These are phyloP conservation scores for Apaloderma vittatum DNA, from an alignment of 2,113 vertebrate species.

Conservation along the genomic window DNA sequence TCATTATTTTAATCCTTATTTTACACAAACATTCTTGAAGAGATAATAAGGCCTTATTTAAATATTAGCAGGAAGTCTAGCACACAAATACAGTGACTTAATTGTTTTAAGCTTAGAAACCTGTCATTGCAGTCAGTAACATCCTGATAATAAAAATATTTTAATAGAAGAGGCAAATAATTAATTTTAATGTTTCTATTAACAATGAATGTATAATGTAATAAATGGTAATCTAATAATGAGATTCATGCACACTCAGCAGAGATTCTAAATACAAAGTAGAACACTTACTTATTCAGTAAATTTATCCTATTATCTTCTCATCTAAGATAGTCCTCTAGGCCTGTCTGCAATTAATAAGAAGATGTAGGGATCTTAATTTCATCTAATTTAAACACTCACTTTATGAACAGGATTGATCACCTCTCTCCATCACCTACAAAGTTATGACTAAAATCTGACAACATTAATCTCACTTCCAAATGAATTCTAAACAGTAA, in stretches of 20 bases:
- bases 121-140: neutral
- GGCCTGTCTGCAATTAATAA: neutral
- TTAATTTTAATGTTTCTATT: neutral
- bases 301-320: neutral
- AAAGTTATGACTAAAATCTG: neutral
- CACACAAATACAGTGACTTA: neutral
- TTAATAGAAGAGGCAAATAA: neutral
- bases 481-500: neutral
- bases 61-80: neutral
- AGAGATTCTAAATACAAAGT: neutral
- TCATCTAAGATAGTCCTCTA: neutral
- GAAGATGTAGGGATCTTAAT: neutral
- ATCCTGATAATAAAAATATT: neutral
- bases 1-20: neutral
- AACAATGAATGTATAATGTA: neutral
- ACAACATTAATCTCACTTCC: neutral
- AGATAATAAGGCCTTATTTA: neutral
- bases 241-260: neutral
- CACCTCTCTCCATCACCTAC: neutral
- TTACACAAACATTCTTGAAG: neutral
- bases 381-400: neutral
- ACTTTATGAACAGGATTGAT: neutral
- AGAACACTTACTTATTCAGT: neutral
- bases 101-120: neutral
- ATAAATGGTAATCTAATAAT: neutral